Conservation (phyloP, 2,888 invertebrate genomes). For the Campoletis raptor region DNA sequence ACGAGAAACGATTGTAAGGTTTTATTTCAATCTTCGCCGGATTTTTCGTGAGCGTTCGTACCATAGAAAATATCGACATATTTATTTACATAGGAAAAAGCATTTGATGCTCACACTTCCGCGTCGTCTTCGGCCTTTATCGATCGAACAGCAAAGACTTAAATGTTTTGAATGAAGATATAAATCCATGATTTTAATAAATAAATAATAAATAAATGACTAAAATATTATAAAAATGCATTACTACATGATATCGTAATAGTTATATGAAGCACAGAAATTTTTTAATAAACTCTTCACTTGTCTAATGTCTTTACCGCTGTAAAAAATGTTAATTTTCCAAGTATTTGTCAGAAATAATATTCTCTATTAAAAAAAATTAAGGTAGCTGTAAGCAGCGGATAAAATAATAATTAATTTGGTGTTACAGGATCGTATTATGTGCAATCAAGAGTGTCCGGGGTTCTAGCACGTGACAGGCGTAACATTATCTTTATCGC, state of each 20-base stretch:
- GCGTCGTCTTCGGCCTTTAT: not conserved
- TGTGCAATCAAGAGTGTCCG: conserved; percentile 36
- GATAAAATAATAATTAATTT: conserved; percentile 21
- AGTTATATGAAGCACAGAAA: not conserved
- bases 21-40: not conserved
- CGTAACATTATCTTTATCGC: conserved; percentile 62
- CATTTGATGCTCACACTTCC: not conserved
- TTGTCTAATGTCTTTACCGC: not conserved
- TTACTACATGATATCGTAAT: not conserved
- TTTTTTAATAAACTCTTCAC: not conserved
- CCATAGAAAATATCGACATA: not conserved
- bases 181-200: not conserved
- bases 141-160: not conserved
- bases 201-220: not conserved
- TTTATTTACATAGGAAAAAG: not conserved
- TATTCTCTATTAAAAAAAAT: not conserved
- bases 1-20: not conserved
- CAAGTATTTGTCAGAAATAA: not conserved
- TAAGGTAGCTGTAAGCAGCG: not conserved
- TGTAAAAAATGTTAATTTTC: not conserved
- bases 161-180: not conserved
- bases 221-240: not conserved
- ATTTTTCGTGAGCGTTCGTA: not conserved
- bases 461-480: conserved; percentile 64
- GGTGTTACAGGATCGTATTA: not conserved